These are phyloP conservation scores for Morelia viridis DNA, from an alignment of 2,797 vertebrate species.

Conservation along the genomic window DNA sequence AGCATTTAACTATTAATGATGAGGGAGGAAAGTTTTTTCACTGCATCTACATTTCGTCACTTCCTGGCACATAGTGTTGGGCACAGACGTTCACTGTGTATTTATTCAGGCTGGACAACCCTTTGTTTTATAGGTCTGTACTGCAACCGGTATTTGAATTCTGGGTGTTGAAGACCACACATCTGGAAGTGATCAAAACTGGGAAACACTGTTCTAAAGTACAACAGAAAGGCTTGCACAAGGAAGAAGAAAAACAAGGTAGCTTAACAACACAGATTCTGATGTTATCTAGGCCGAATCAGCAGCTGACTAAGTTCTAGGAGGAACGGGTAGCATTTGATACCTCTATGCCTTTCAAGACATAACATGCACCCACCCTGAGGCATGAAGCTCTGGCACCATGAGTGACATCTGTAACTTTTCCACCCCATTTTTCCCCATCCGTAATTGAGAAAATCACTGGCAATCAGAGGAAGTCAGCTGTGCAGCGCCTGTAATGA, in stretches of 20 bases:
- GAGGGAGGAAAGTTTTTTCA: not conserved
- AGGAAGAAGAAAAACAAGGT: not conserved
- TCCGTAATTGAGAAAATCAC: slow-evolving; percentile 54
- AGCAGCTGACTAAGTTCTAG: not conserved
- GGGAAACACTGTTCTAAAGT: not conserved
- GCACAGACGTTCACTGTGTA: not conserved
- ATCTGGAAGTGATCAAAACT: not conserved
- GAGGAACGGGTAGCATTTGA: not conserved
- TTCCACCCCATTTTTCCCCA: slow-evolving; percentile 16
- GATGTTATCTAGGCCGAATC: not conserved
- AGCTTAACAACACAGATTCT: not conserved
- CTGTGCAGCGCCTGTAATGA: slow-evolving; percentile 52
- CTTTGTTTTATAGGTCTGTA: not conserved
- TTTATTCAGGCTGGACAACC: not conserved
- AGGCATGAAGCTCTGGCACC: slow-evolving; percentile 2
- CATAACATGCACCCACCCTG: not conserved
- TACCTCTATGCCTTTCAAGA: not conserved
- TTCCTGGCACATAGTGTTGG: not conserved
- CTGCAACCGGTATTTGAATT: not conserved
- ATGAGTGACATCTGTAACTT: slow-evolving; percentile 34
- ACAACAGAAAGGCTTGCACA: not conserved
- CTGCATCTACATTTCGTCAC: not conserved
- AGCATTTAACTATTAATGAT: not conserved
- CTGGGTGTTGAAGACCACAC: not conserved
- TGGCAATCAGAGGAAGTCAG: slow-evolving; percentile 58